Conservation (phyloP, 53 echinoderm and acorn worm genomes). For the Zoroaster sp. region DNA sequence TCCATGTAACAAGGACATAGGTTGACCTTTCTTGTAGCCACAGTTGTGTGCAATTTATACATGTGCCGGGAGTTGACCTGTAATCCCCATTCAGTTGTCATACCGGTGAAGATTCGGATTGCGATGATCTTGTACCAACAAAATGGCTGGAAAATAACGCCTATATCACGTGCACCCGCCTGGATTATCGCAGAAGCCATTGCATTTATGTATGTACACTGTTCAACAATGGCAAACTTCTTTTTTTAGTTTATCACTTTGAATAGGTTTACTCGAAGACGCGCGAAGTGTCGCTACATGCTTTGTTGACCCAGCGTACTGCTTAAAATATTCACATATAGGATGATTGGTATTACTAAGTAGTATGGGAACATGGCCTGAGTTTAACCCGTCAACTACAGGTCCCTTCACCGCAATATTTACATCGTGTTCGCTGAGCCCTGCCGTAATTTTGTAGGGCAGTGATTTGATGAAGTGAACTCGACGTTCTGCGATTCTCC, state of each 20-base stretch:
- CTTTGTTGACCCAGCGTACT: not conserved
- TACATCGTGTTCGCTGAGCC: conserved; percentile 3
- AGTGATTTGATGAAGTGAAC: conserved; percentile 35
- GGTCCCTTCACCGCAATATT: conserved; percentile 43
- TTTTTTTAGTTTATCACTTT: not conserved
- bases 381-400: conserved; percentile 33
- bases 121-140: not conserved
- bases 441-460: conserved; percentile 24
- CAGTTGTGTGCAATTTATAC: not conserved
- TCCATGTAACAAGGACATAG: conserved; percentile 15
- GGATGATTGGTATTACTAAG: not conserved
- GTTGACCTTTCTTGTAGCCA: conserved; percentile 14
- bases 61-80: not conserved
- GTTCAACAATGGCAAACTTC: not conserved
- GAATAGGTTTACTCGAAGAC: not conserved
- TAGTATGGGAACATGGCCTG: conserved; percentile 27
- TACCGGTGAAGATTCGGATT: not conserved
- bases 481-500: not conserved
- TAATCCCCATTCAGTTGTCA: not conserved
- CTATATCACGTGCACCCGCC: not conserved
- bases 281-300: not conserved
- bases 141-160: not conserved
- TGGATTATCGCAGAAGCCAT: not conserved
- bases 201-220: not conserved
- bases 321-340: not conserved